Percentiles rank a stretch among this genome's conserved stretches.
Evolutionary conservation across 2,113 vertebrate species (phyloP).

Genomic region (Hydrochoerus hydrochaeris): DNA sequence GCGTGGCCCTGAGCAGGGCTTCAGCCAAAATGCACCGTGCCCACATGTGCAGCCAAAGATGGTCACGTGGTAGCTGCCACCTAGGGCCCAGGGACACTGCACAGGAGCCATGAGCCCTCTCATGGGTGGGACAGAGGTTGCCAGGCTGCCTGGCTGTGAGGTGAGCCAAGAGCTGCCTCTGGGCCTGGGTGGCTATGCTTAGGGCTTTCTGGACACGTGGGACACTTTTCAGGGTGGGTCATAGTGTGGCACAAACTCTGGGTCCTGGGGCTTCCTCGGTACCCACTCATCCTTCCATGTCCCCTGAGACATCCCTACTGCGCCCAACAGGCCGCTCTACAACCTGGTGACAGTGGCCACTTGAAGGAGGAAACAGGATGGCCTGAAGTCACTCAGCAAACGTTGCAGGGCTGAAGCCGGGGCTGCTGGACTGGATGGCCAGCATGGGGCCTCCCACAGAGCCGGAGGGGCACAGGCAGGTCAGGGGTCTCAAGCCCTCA

Average conservation of each 20-base stretch:
- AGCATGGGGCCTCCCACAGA: neutral
- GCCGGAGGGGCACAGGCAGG: rapidly evolving
- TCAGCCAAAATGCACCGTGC: neutral
- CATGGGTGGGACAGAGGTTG: neutral
- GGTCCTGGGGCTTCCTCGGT: rapidly evolving
- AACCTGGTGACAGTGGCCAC: neutral
- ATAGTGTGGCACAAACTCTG: too few species aligned
- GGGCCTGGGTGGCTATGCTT: neutral
- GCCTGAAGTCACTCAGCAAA: neutral
- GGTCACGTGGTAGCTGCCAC: neutral
- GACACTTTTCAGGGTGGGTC: too few species aligned
- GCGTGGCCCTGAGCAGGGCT: neutral
- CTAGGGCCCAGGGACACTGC: neutral
- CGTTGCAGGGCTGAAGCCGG: rapidly evolving
- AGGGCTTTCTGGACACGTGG: neutral
- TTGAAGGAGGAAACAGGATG: neutral
- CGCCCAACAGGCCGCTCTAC: neutral
- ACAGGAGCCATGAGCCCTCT: neutral
- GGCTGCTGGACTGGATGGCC: too few species aligned
- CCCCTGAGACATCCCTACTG: neutral
- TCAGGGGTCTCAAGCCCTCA: too few species aligned
- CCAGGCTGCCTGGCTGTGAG: neutral
- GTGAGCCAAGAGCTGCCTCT: neutral
- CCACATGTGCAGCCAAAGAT: neutral
- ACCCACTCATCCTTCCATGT: too few species aligned